These are phyloP conservation scores for Pocillopora meandrina DNA, from an alignment of 92 coral and sea anemone species.

Conservation along the genomic window DNA sequence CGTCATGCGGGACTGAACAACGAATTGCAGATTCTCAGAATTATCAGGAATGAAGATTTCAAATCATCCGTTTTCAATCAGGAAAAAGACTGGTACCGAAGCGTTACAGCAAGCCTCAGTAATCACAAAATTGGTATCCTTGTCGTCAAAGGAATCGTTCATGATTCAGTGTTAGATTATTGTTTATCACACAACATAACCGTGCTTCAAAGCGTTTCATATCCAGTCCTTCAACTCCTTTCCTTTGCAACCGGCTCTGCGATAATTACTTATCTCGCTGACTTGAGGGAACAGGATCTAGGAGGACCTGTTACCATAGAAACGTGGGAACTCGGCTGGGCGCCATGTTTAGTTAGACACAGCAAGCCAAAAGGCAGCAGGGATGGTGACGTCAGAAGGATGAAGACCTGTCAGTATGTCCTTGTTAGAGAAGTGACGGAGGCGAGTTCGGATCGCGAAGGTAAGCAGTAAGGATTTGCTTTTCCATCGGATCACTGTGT, in stretches of 20 bases:
- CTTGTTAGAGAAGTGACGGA: conserved; percentile 7
- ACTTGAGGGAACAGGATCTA: conserved; percentile 63
- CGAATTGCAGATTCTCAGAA: conserved; percentile 48
- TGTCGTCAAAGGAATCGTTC: conserved; percentile 72
- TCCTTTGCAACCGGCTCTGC: conserved; percentile 65
- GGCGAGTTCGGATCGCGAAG: neutral
- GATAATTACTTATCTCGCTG: conserved; percentile 65
- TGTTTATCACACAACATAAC: conserved; percentile 60
- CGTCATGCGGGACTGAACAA: conserved; percentile 78
- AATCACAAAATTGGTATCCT: conserved; percentile 61
- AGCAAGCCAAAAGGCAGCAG: neutral
- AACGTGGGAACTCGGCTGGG: conserved; percentile 23
- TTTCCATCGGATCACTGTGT: too few species aligned
- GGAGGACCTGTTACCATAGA: conserved; percentile 65
- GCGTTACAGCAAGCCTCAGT: conserved; percentile 36
- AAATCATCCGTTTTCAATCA: conserved; percentile 15
- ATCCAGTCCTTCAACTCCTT: conserved; percentile 65
- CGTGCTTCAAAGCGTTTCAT: conserved; percentile 58
- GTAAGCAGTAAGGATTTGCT: neutral
- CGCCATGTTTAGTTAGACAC: conserved; percentile 14
- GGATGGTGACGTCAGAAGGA: neutral
- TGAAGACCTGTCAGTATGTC: conserved; percentile 14
- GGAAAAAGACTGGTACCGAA: conserved; percentile 63
- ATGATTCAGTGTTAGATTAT: conserved; percentile 59
- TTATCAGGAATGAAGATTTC: conserved; percentile 31